Base-by-base conservation (phyloP, 2,888 invertebrate species). In the Cordylochernes scorpioides region DNA sequence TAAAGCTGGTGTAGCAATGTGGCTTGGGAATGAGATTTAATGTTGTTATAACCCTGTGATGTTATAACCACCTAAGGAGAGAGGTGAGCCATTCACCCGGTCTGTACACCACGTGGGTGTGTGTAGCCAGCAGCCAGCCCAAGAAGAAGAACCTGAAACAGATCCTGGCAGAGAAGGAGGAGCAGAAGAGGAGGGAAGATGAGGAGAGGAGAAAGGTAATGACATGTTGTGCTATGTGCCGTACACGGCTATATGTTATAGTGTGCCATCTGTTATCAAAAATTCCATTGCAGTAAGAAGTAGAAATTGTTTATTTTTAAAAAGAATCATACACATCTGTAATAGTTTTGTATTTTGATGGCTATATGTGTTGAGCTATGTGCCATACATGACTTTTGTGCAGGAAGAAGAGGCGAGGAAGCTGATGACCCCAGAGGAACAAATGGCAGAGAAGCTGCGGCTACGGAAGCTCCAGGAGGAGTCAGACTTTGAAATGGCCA, bases 91-190 rank as follows among this genome's bases (percentile, higher is more conserved):
- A n/a, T n/a, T n/a, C n/a, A n/a, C n/a, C n/a, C n/a, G n/a, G n/a
- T n/a, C n/a, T n/a, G n/a, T n/a, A n/a, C n/a, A n/a, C n/a, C n/a
- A n/a, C n/a, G n/a, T n/a, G n/a, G n/a, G n/a, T n/a, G n/a, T n/a
- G n/a, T n/a, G n/a, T n/a, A n/a, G n/a, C n/a, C n/a, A n/a, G n/a
- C n/a, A n/a, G n/a, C n/a, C 57, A 63, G 12, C 64, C 65, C 46
- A 51, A 66, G 25, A 71, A 71, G 52, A 64, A 67, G 13, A 75
- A 69, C 44, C 59, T 74, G 39, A 61, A 60, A 33, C 71, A 78
- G 44, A 77, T 71, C 62, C 68, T 82, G 41, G 77, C 74, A 33
- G 82, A 82, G 54, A 73, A 71, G 57, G 80, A 82, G 65, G 49
- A 48, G 17, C 44, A 47, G 33, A 43, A 41, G 32, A 30, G 39